Conservation (phyloP, 1,140 invertebrate genomes). For the Eupeodes corollae region DNA sequence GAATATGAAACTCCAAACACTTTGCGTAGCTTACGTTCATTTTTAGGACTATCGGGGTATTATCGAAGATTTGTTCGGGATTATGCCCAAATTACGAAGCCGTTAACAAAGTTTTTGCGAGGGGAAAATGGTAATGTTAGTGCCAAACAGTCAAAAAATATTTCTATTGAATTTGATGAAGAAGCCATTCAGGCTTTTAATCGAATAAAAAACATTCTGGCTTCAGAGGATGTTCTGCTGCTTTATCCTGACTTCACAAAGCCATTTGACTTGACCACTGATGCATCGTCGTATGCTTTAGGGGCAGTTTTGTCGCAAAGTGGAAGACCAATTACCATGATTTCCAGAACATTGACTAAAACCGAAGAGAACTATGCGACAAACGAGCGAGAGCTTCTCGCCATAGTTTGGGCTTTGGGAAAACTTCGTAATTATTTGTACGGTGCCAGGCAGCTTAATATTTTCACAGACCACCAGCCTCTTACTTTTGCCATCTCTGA, state of each 20-base stretch:
- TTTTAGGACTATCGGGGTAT: too few species aligned
- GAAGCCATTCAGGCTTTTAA: neutral
- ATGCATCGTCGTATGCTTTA: too few species aligned
- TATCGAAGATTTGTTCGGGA: too few species aligned
- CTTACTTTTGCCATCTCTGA: too few species aligned
- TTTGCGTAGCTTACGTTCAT: too few species aligned
- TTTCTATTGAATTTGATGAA: neutral
- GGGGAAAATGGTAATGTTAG: too few species aligned
- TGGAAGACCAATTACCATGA: too few species aligned
- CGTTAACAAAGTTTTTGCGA: too few species aligned
- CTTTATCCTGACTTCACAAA: constrained; percentile 27
- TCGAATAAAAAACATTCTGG: neutral
- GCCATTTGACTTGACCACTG: constrained; percentile 24
- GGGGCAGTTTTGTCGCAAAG: constrained; percentile 28
- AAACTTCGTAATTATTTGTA: constrained; percentile 7
- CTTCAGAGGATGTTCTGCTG: too few species aligned
- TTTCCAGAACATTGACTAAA: constrained; percentile 4
- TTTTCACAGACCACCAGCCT: constrained; percentile 8
- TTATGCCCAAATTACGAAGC: too few species aligned
- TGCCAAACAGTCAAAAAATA: neutral
- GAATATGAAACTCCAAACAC: too few species aligned
- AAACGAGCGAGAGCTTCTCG: constrained; percentile 7
- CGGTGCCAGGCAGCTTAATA: neutral
- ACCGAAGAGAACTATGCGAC: constrained; percentile 6
- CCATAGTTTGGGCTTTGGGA: constrained; percentile 8